phyloP scores from a whole-genome alignment of 2,113 vertebrate genomes.

The Eptatretus burgeri region DNA sequence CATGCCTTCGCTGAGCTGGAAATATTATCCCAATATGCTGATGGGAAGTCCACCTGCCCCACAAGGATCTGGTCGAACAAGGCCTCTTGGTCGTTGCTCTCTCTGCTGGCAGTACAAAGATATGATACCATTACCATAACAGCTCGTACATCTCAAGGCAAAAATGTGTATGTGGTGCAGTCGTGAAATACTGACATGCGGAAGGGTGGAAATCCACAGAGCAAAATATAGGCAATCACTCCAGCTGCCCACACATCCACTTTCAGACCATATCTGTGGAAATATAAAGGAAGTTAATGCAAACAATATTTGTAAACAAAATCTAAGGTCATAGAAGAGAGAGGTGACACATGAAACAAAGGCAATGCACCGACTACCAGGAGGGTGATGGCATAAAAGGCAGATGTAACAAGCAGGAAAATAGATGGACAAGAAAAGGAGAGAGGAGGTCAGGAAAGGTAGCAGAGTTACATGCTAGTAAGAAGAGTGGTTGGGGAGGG shows the following conservation, averaged over 20 bases:
- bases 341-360: neutral
- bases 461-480: too few species aligned
- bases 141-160: neutral
- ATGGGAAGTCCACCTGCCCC: constrained; percentile 60
- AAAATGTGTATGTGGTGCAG: neutral
- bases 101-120: constrained; percentile 21
- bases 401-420: neutral
- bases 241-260: constrained; percentile 94
- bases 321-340: neutral
- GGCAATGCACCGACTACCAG: neutral
- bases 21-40: constrained; percentile 92
- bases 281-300: neutral
- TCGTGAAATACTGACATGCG: constrained; percentile 35
- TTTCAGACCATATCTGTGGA: constrained; percentile 59
- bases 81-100: constrained; percentile 72
- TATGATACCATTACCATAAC: neutral
- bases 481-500: too few species aligned
- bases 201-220: constrained; percentile 91
- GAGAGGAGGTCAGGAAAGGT: too few species aligned
- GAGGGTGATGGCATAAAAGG: neutral
- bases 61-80: constrained; percentile 83
- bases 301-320: too few species aligned
- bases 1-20: constrained; percentile 60
- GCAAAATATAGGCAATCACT: constrained; percentile 77
- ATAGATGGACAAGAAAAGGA: neutral